Evolutionary conservation across 1,140 invertebrate genomes (phyloP).

Genomic region (Drosophila erecta): DNA sequence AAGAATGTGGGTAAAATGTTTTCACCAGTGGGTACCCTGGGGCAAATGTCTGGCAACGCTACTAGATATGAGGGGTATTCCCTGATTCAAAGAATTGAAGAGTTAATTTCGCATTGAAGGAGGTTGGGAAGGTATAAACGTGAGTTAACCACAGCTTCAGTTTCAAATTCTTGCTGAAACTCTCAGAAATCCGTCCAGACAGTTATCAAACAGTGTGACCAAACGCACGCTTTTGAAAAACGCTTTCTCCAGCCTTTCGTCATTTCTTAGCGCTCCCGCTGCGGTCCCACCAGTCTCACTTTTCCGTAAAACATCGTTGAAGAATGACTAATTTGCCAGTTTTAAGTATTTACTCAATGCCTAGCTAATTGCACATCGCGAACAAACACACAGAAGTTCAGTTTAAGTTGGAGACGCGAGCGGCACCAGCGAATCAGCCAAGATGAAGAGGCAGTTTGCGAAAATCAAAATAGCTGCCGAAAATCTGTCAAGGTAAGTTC

Average conservation of each 20-base stretch:
- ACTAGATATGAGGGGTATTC: background rate
- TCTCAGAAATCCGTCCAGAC: too few relatives aligned
- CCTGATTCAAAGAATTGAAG: background rate
- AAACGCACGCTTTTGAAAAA: background rate
- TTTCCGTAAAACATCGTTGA: slow-evolving; percentile 62
- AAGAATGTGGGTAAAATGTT: background rate
- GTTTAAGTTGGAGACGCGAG: slow-evolving; percentile 54
- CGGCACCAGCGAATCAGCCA: slow-evolving; percentile 57
- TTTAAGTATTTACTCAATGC: slow-evolving; percentile 78
- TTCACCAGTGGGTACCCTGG: background rate
- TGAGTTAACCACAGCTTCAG: background rate
- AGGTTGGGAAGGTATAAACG: too few relatives aligned
- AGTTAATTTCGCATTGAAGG: too few relatives aligned
- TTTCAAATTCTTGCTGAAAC: background rate
- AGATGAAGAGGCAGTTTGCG: slow-evolving; percentile 84
- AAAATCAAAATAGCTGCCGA: slow-evolving; percentile 85
- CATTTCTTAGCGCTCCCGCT: slow-evolving; percentile 27
- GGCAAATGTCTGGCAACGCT: slow-evolving; percentile 1
- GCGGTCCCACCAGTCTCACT: slow-evolving; percentile 44
- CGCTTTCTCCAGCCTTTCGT: background rate
- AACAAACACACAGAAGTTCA: slow-evolving; percentile 53
- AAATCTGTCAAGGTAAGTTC: slow-evolving; percentile 84
- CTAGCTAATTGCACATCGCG: slow-evolving; percentile 66
- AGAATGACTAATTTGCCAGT: slow-evolving; percentile 79
- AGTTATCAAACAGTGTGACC: background rate